These are phyloP conservation scores for Seriola quinqueradiata DNA, from an alignment of 2,113 vertebrate genomes.

Conservation along the genomic window DNA sequence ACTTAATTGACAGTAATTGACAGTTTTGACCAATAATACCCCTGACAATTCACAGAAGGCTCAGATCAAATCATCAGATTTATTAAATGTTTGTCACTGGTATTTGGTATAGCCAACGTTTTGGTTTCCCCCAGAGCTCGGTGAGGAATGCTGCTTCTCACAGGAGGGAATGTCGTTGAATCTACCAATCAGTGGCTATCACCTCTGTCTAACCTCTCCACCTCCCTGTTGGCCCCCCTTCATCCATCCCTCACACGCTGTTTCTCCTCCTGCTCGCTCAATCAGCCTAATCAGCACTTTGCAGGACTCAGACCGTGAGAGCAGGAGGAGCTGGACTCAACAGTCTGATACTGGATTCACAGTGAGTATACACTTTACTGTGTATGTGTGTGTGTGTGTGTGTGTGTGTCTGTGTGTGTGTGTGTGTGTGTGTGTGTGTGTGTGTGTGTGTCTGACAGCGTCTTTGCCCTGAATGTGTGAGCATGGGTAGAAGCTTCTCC, in stretches of 20 bases:
- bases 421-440: constrained; percentile 16
- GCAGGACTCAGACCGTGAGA: constrained; percentile 17
- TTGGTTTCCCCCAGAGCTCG: constrained; percentile 5
- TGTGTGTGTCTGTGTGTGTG: constrained; percentile 18
- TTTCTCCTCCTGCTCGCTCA: constrained; percentile 39
- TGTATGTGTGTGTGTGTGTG: constrained; percentile 17
- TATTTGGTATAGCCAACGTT: not conserved
- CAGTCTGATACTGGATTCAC: constrained; percentile 19
- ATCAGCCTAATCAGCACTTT: constrained; percentile 47
- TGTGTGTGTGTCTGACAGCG: constrained; percentile 6
- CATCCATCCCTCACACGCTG: constrained; percentile 28
- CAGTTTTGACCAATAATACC: too few relatives aligned
- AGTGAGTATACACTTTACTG: constrained; percentile 48
- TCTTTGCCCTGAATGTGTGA: not conserved
- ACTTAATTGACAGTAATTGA: too few relatives aligned
- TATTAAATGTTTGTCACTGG: not conserved
- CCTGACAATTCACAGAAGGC: too few relatives aligned
- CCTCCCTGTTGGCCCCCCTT: constrained; percentile 20
- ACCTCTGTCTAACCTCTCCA: constrained; percentile 68
- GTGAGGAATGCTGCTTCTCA: constrained; percentile 61
- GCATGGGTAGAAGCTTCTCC: not conserved
- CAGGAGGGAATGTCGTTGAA: constrained; percentile 63
- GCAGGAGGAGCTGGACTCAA: constrained; percentile 16
- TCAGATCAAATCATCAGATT: not conserved
- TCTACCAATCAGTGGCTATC: constrained; percentile 67